Percentiles rank a stretch among this genome's conserved stretches.
phyloP scores from a whole-genome alignment of 2,797 vertebrate genomes.

The Heteromormyrus szaboi region DNA sequence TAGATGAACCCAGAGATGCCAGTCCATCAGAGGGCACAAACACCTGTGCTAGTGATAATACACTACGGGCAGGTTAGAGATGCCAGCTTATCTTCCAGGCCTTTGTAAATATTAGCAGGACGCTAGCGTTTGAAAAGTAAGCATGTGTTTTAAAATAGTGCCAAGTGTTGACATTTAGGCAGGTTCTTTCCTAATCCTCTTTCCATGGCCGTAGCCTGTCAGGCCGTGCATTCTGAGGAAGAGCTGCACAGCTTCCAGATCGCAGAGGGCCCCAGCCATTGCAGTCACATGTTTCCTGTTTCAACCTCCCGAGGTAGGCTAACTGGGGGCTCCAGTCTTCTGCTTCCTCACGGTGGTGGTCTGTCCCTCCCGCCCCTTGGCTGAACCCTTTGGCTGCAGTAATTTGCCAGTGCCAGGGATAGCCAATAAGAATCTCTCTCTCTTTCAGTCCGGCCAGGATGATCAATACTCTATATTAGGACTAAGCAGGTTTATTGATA shows the following conservation, averaged over 20 bases:
- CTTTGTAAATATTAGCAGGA: neutral
- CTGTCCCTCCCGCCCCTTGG: neutral
- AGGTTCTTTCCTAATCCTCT: neutral
- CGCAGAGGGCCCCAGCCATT: neutral
- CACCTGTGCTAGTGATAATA: neutral
- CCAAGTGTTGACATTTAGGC: neutral
- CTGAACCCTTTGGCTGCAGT: neutral
- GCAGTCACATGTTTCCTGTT: neutral
- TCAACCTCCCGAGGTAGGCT: neutral
- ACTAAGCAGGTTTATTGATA: neutral
- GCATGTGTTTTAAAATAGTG: neutral
- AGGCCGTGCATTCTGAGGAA: neutral
- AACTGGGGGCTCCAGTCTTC: neutral
- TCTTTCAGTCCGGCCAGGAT: neutral
- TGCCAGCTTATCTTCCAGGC: neutral
- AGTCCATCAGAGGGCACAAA: neutral
- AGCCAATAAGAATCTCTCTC: neutral
- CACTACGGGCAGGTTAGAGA: neutral
- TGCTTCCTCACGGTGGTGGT: neutral
- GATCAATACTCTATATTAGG: neutral
- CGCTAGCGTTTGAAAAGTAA: neutral
- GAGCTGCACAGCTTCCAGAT: neutral
- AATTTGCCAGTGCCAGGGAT: neutral
- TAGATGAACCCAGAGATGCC: neutral
- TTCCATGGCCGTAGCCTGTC: neutral